phyloP scores from a whole-genome alignment of 2,888 invertebrate genomes.

The Cosmopolites sordidus region DNA sequence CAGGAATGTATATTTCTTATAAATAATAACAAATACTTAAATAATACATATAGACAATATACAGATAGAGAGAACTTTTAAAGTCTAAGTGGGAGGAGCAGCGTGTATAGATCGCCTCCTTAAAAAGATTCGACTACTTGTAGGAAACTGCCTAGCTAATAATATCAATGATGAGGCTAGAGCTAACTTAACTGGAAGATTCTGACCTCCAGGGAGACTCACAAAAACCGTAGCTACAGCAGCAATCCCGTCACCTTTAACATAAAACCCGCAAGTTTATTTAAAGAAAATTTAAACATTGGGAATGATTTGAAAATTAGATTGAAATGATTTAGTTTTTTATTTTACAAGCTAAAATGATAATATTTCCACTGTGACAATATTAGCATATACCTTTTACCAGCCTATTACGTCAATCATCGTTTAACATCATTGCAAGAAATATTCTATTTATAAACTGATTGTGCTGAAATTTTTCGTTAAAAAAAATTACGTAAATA shows the following conservation, averaged over 20 bases:
- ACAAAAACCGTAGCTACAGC: slow-evolving; percentile 91
- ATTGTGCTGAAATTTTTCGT: too few species aligned
- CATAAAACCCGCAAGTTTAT: neutral
- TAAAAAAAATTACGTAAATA: too few species aligned
- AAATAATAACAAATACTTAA: slow-evolving; percentile 28
- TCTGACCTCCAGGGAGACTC: slow-evolving; percentile 79
- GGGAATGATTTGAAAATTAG: too few species aligned
- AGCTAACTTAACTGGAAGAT: slow-evolving; percentile 74
- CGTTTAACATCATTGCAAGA: too few species aligned
- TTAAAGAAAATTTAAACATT: neutral
- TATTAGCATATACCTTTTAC: too few species aligned
- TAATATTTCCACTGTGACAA: too few species aligned
- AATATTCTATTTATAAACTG: too few species aligned
- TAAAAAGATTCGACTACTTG: slow-evolving; percentile 56
- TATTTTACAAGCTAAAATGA: too few species aligned
- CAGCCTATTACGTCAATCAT: too few species aligned
- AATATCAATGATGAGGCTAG: slow-evolving; percentile 77
- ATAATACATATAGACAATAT: slow-evolving; percentile 19
- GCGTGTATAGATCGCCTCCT: slow-evolving; percentile 58
- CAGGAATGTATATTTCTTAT: slow-evolving; percentile 25
- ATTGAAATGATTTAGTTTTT: too few species aligned
- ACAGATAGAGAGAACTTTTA: neutral
- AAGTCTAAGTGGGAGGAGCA: slow-evolving; percentile 44
- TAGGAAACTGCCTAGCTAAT: slow-evolving; percentile 57
- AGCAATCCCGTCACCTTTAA: slow-evolving; percentile 71